A percentile compares a stretch with the other conserved stretches of the same genome.
phyloP scores from a whole-genome alignment of 1,140 invertebrate species.

The Papilio glaucus region DNA sequence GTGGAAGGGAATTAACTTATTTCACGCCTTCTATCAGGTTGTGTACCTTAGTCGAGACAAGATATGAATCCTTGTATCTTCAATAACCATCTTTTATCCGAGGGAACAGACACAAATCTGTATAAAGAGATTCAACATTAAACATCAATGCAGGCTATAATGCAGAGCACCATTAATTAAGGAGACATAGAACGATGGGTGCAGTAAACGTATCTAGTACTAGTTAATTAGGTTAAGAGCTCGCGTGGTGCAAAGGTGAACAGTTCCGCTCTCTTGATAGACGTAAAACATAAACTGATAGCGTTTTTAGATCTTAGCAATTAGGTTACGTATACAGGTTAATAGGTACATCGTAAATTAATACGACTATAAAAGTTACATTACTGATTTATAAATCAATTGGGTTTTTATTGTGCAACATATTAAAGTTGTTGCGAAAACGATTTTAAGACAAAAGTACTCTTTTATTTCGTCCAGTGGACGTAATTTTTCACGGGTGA shows the following conservation, averaged over 20 bases:
- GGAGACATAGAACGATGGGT: not conserved
- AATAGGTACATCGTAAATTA: not conserved
- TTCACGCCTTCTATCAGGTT: too few species aligned
- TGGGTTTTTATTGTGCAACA: not conserved
- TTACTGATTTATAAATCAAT: not conserved
- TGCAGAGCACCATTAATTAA: not conserved
- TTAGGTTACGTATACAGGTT: conserved; percentile 8
- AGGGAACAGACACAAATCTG: too few species aligned
- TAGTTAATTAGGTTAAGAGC: conserved; percentile 44
- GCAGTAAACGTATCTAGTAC: conserved; percentile 9
- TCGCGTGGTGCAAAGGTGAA: conserved; percentile 46
- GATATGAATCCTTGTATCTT: too few species aligned
- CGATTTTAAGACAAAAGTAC: too few species aligned
- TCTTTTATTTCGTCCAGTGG: too few species aligned
- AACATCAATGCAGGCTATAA: not conserved
- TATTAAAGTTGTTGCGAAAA: too few species aligned
- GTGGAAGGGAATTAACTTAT: too few species aligned
- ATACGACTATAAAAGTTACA: not conserved
- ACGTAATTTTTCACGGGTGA: too few species aligned
- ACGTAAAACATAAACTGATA: conserved; percentile 31
- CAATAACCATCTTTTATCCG: too few species aligned
- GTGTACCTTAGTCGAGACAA: too few species aligned
- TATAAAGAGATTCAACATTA: too few species aligned
- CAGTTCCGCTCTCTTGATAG: conserved; percentile 41
- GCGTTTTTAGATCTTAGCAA: conserved; percentile 27